Base-by-base conservation (phyloP, 2,113 vertebrate genomes). In the Cranoglanis bouderius region DNA sequence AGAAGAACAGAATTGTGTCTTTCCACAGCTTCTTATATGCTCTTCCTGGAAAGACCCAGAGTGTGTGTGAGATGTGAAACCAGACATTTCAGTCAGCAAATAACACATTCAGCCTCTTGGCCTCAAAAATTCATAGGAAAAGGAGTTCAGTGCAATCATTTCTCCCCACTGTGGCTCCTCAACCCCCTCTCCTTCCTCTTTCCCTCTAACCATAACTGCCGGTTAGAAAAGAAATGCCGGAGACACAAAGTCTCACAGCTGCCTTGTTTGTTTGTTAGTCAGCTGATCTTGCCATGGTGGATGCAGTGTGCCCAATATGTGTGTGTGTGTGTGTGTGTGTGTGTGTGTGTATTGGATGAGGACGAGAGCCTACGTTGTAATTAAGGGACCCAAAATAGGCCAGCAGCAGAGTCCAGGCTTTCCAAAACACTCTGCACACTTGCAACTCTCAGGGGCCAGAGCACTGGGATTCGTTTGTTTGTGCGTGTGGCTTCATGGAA, bases 341-440 rank as follows among this genome's bases (percentile, higher is more conserved):
- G 1, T 21, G 24, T n/a, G 85, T 75, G 88, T 90, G 40, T 65
- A 82, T 85, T 55, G 85, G 65, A 78, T 6, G 75, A 86, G 59
- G 46, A 83, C 24, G 29, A 43, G 85, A 92, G 86, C 92, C 93
- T 93, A 91, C 95, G 93, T 92, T 93, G 92, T 95, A 95, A 95
- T 95, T 95, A 94, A 81, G 88, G 86, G 59, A 89, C 92, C 88
- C 53, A 92, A 93, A 95, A 95, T 94, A 94, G 92, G 24, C 84
- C 88, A 53, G 70, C 18, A 80, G 90, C 91, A 84, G 87, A 91
- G 87, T 90, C 90, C 84, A 78, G 78, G 87, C 67, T 88, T 84
- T 87, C 86, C 29, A 85, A n/a, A 87, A 87, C 59, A 91, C 61
- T 86, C 80, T 90, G 77, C 88, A 78, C 8, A 88, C 86, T 55